Conservation (phyloP, 2,113 vertebrate genomes). For the Gulo gulo region DNA sequence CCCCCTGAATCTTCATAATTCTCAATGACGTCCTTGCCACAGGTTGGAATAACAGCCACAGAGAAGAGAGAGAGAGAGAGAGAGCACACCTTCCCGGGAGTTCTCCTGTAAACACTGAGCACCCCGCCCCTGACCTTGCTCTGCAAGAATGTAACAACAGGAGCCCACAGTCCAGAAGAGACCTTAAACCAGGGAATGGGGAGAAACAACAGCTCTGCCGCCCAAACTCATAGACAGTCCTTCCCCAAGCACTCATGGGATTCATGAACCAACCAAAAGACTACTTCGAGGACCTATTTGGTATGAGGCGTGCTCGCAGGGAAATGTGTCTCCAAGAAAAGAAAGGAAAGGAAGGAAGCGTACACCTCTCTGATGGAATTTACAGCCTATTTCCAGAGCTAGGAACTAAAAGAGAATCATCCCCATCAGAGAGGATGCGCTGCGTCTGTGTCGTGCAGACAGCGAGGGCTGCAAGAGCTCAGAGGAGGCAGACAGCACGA, state of each 20-base stretch:
- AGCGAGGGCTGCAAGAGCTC: neutral
- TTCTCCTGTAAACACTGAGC: neutral
- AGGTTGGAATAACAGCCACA: neutral
- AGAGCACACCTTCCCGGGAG: neutral
- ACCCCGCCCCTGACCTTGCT: neutral
- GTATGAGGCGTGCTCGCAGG: neutral
- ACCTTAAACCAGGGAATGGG: neutral
- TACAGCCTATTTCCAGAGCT: neutral
- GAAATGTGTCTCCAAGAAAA: neutral
- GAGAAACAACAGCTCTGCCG: neutral
- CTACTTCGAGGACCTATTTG: neutral
- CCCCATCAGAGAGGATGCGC: neutral
- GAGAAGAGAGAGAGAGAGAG: neutral
- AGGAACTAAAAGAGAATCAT: neutral
- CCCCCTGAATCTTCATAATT: constrained; percentile 36
- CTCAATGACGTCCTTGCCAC: neutral
- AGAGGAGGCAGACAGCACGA: neutral
- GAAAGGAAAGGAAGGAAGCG: neutral
- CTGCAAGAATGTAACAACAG: neutral
- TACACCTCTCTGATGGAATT: neutral
- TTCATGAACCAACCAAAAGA: neutral
- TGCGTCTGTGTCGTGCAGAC: neutral
- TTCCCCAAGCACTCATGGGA: neutral
- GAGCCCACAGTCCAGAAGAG: neutral
- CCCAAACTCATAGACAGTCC: neutral